Evolutionary conservation across 2,797 vertebrate species (phyloP).

Genomic region (Dromococcyx pavoninus): DNA sequence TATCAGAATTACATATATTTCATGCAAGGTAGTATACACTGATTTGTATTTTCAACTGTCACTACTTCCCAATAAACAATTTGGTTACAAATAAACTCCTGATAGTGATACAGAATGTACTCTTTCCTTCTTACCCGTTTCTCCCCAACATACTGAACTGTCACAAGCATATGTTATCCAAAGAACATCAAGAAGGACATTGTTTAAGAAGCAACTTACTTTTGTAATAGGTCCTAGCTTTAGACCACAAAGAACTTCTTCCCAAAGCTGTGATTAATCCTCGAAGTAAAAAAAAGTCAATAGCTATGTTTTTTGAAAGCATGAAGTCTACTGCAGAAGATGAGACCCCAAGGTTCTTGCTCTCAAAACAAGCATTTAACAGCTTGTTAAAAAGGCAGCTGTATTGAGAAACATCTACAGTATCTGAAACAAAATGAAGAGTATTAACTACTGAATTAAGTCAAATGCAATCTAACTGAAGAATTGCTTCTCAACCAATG

Average conservation of each 20-base stretch:
- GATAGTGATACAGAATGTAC: not conserved
- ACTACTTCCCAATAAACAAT: not conserved
- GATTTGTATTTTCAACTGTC: not conserved
- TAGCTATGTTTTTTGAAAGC: slow-evolving; percentile 81
- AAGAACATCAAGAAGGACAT: not conserved
- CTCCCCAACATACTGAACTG: not conserved
- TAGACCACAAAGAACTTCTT: slow-evolving; percentile 87
- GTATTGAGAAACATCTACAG: slow-evolving; percentile 77
- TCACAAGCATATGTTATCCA: not conserved
- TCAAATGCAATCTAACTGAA: not conserved
- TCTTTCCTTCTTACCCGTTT: not conserved
- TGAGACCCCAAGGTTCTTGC: slow-evolving; percentile 82
- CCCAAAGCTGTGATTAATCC: slow-evolving; percentile 87
- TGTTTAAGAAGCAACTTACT: slow-evolving; percentile 79
- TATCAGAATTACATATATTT: not conserved
- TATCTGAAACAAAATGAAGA: slow-evolving; percentile 76
- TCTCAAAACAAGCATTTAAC: slow-evolving; percentile 83
- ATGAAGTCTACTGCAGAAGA: slow-evolving; percentile 88
- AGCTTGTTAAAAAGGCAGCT: slow-evolving; percentile 84
- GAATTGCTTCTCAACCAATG: not conserved
- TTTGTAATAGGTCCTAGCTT: slow-evolving; percentile 88
- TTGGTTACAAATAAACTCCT: not conserved
- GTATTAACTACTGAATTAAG: not conserved
- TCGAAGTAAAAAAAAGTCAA: slow-evolving; percentile 82
- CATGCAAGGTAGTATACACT: not conserved